Conservation (phyloP, 1,140 invertebrate species). For the Tetramorium alpestre region DNA sequence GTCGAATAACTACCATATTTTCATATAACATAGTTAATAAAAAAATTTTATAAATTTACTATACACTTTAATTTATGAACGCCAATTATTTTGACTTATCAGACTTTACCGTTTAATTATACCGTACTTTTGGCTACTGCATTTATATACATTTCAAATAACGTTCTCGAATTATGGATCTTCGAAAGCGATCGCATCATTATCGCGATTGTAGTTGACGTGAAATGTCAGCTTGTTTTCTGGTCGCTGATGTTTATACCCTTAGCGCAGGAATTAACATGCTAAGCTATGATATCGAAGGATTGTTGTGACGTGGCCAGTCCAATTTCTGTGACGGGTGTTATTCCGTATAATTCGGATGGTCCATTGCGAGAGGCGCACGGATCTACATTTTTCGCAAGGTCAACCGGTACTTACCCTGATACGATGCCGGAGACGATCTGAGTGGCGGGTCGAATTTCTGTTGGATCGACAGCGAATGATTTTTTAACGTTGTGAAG, state of each 20-base stretch:
- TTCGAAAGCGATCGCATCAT: not conserved
- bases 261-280: conserved; percentile 22
- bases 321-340: conserved; percentile 22
- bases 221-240: not conserved
- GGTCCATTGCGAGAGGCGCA: not conserved
- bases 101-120: not conserved
- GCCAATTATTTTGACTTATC: not conserved
- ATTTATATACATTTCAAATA: not conserved
- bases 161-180: not conserved
- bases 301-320: not conserved
- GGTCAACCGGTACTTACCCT: conserved; percentile 33
- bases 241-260: not conserved
- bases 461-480: not conserved
- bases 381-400: conserved; percentile 46
- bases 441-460: conserved; percentile 32
- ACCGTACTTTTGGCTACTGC: not conserved
- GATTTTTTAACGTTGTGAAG: conserved; percentile 33
- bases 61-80: not conserved
- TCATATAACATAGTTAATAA: not conserved
- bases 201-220: not conserved
- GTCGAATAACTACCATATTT: not conserved
- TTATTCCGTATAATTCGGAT: conserved; percentile 50
- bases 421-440: not conserved
- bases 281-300: not conserved
- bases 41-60: not conserved